Evolutionary conservation across 2,113 vertebrate species (phyloP), one percentile per base, ranked within the genome.

Genomic region (Chascanopsetta lugubris): DNA sequence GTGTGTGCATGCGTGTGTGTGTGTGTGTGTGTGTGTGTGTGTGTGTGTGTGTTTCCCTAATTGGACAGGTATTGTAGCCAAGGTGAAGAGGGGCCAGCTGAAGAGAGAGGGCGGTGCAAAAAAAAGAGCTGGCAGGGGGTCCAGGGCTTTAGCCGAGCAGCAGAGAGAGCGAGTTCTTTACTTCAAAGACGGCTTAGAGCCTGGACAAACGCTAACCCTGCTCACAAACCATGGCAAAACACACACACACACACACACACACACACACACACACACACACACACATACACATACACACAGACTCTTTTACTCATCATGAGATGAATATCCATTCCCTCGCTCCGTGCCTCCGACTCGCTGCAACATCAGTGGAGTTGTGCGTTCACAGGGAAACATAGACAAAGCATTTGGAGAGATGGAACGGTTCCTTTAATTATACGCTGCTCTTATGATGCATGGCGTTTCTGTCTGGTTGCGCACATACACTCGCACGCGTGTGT

Each of bases 321-420:
- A 87, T 85, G 81, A 87, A 82, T 80, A 82, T 87, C 84, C 83
- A 53, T 81, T 66, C 56, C 66, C 78, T 45, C 56, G 72, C 64
- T 67, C 56, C 18, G 42, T 21, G 20, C 29, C 47, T 75, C 77
- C 3, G 49, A 60, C 62, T 75, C 49, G 49, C 60, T 10, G 51
- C 45, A 80, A 80, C 78, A 80, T 83, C 79, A 87, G 77, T 62
- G 71, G 51, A 71, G 58, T 73, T 53, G 49, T 32, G 61, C 50
- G 38, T 80, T 77, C 79, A 75, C 57, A 82, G 70, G 65, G 74
- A 86, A 85, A 87, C 88, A 87, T 86, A 85, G 85, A 88, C 82
- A 88, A 86, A 89, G 80, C 78, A 17, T 85, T 86, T 80, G 63
- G 77, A 88, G 83, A 63, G 67, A 79, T 66, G 62, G 61, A 83